Base-by-base conservation (phyloP, 1,140 invertebrate genomes). In the Eueides isabella region DNA sequence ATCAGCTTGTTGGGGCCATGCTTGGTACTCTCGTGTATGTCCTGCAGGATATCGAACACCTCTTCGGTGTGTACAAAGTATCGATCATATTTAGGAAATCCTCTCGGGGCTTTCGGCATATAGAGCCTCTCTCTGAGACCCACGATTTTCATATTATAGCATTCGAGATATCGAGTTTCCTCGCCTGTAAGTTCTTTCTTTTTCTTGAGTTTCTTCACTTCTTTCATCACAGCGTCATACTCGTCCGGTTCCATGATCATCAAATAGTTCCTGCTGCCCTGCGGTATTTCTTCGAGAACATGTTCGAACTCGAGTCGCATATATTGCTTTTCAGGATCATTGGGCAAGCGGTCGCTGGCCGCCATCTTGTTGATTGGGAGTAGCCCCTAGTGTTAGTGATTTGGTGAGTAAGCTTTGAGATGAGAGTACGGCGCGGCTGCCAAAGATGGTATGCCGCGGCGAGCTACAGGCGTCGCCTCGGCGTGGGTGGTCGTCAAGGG, bases 71-170 rank as follows among this genome's bases (percentile, higher is more conserved):
- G 48, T 2, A 26, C 48, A 11, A 55, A 55, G n/a, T 55, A 55
- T 23, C 48, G 9, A 5, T 55, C 48, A 55, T 12, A 55, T 14
- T 55, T 23, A 2, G 48, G 48, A 26, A 55, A 55, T 26, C 23
- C 48, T 23, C 19, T 26, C 23, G 9, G 48, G 19, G 48, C 48
- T 55, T 55, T 55, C 19, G 48, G 48, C 48, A 55, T 55, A 11
- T 23, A 55, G 23, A 55, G 48, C 6, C 48, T 55, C n/a, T 55
- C 48, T 4, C 48, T 55, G 3, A 55, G 7, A 7, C 48, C 48
- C 9, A 55, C 48, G 26, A 55, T 55, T 26, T 55, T 55, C 19
- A 55, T 55, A 55, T 55, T 55, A n/a, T 55, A 55, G 19, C 48
- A 55, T 26, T 55, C 16, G 19, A 55, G 48, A 55, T 55, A 26